Base-by-base conservation (phyloP, 2,113 vertebrate genomes). In the Taxidea taxus region DNA sequence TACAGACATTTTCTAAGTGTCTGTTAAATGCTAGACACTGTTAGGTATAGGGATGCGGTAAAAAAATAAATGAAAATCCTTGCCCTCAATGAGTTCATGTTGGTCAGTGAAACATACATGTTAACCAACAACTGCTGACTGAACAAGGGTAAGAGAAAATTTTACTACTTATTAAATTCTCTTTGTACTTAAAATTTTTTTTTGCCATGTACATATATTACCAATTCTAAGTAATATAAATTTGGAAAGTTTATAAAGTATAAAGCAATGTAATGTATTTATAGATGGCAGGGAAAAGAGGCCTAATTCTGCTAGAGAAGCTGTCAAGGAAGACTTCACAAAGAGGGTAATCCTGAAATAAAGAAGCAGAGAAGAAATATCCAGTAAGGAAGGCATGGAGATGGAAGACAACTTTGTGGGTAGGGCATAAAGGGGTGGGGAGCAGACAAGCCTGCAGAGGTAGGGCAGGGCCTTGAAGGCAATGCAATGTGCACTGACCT, bases 81-180 rank as follows among this genome's bases (percentile, higher is more conserved):
- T 90, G 54, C 72, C 42, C 51, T 92, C 56, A 86, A 72, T 27
- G 27, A 94, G 44, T 62, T 93, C n/a, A 72, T 1, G 29, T 56
- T 54, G 29, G 56, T 62, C 49, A 87, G 34, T 87, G 18, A 91
- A 97, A 77, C 39, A 81, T 16, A 49, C 25, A 87, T 7, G 12
- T 54, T 85, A 68, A 93, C 7, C 54, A 91, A 58, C 42, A 93
- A 90, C 0, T 91, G 88, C 47, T 80, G 47, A 96, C 23, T 80
- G 16, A 91, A 87, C 15, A 81, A 96, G 56, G 49, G 83, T 81
- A 47, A 87, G 0, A 97, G 39, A 94, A 97, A 94, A 97, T 56
- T 56, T 16, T 39, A 77, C 56, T 62, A 91, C n/a, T 72, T 44
- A 88, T 44, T 83, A 44, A 82, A 84, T 68, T 12, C 14, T 34